These are phyloP conservation scores for Sphaeridia pumilis DNA, from an alignment of 2,888 invertebrate species.

Conservation along the genomic window DNA sequence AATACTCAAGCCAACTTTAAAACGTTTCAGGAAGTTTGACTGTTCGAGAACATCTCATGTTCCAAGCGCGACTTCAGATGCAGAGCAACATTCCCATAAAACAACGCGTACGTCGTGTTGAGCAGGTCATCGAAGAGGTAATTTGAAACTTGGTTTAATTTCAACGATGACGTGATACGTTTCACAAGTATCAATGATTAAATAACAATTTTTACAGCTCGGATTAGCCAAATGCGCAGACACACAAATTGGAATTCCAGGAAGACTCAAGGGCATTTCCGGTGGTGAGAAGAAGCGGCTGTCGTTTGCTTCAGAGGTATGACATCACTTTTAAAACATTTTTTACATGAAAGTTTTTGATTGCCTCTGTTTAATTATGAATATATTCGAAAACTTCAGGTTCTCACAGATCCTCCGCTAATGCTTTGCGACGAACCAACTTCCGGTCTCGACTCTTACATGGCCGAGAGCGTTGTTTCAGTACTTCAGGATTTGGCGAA, in stretches of 20 bases:
- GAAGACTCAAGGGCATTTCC: slow-evolving; percentile 78
- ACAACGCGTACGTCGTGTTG: slow-evolving; percentile 63
- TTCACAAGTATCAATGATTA: neutral
- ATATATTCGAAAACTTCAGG: slow-evolving; percentile 43
- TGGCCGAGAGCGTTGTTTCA: slow-evolving; percentile 80
- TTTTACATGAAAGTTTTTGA: slow-evolving; percentile 1
- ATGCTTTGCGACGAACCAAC: slow-evolving; percentile 91
- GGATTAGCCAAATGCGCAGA: slow-evolving; percentile 80
- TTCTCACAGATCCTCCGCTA: slow-evolving; percentile 84
- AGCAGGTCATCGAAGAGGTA: slow-evolving; percentile 71
- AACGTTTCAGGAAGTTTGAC: slow-evolving; percentile 82
- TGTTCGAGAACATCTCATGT: slow-evolving; percentile 75
- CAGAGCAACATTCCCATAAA: slow-evolving; percentile 59
- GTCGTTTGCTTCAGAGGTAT: slow-evolving; percentile 88
- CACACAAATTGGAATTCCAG: slow-evolving; percentile 78
- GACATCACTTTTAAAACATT: slow-evolving; percentile 2
- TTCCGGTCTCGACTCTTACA: slow-evolving; percentile 89
- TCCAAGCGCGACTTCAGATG: slow-evolving; percentile 81
- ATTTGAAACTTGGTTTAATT: neutral
- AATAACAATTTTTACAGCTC: slow-evolving; percentile 46
- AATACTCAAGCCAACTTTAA: neutral
- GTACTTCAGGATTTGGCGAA: slow-evolving; percentile 47
- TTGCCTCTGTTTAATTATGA: neutral
- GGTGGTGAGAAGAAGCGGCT: slow-evolving; percentile 93
- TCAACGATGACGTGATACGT: neutral